Conservation (phyloP, 1,140 invertebrate genomes). For the Drosophila azteca region DNA sequence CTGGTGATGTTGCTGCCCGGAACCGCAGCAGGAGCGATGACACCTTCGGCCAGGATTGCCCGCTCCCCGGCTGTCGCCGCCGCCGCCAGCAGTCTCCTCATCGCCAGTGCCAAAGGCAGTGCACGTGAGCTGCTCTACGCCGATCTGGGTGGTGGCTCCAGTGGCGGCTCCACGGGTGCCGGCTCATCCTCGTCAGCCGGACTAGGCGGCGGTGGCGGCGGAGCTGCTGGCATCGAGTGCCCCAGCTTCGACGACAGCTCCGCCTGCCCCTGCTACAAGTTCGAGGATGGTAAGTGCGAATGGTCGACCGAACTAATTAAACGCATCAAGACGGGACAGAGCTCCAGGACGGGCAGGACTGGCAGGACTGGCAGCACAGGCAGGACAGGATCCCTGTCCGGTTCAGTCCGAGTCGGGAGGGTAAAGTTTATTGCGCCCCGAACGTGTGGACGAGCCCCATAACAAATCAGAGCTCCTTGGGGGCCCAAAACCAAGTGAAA, state of each 20-base stretch:
- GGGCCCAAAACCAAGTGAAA: not conserved
- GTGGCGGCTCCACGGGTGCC: not conserved
- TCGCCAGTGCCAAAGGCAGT: slow-evolving; percentile 58
- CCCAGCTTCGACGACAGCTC: slow-evolving; percentile 89
- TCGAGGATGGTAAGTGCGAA: slow-evolving; percentile 89
- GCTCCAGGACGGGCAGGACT: not conserved
- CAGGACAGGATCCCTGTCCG: slow-evolving; percentile 3
- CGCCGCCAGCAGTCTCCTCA: too few species aligned
- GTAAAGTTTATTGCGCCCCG: slow-evolving; percentile 62
- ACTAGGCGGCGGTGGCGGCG: slow-evolving; percentile 15
- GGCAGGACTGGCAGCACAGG: not conserved
- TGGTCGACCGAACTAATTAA: slow-evolving; percentile 54
- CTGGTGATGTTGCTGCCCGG: slow-evolving; percentile 16
- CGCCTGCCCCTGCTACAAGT: slow-evolving; percentile 94
- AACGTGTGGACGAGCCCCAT: slow-evolving; percentile 46
- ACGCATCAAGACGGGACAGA: slow-evolving; percentile 41
- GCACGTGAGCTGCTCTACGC: slow-evolving; percentile 63
- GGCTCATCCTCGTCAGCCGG: slow-evolving; percentile 18
- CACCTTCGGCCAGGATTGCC: slow-evolving; percentile 49
- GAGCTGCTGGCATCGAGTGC: slow-evolving; percentile 85
- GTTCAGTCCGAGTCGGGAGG: slow-evolving; percentile 29
- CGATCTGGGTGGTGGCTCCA: slow-evolving; percentile 23
- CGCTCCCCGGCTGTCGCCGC: slow-evolving; percentile 35
- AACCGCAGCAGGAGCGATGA: slow-evolving; percentile 37
- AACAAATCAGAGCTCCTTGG: slow-evolving; percentile 41